Base-by-base conservation (phyloP, 2,113 vertebrate genomes). In the Elgaria multicarinata region DNA sequence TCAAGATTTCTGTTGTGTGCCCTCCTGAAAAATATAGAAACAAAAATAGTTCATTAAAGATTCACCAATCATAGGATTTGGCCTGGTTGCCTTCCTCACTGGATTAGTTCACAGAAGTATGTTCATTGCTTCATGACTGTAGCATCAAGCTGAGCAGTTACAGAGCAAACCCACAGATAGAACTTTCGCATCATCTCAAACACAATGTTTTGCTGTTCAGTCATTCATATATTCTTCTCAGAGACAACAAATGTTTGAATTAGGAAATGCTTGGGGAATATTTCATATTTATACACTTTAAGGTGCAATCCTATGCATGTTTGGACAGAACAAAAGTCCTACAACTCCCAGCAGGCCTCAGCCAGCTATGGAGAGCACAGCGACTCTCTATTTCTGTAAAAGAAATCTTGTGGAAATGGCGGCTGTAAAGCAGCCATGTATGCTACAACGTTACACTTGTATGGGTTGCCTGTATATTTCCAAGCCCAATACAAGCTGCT, bases 1-100 rank as follows among this genome's bases (percentile, higher is more conserved):
- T 98, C 85, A 99, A 94, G 86, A 99, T 97, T 96, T 99, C 99
- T 58, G 98, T 97, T 42, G 99, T 99, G 86, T 99, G 99, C 3
- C 99, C 99, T 28, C 99, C 99, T 99, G 92, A 6, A 90, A 94
- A 94, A 91, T 67, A 85, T 92, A 90, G 85, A 76, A 1, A 80
- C 4, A 31, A 67, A 69, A 46, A 62, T 75, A 89, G 53, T 89
- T 89, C 12, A 53, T 1, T 44, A 44, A 58, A 83, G 31, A 50
- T 76, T n/a, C 1, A 46, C 13, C 2, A 82, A 44, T 36, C 42
- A 7, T 66, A 78, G 18, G 3, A 16, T n/a, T 46, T 31, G 24
- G 36, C 13, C 39, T 31, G 36, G 24, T 42, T 42, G 24, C 39
- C 58, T 44, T 42, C 39, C 13, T 0, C 26, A 44, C 62, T 50